Evolutionary conservation across 2,113 vertebrate genomes (phyloP), one percentile per base, ranked within the genome.

Genomic region (Puntigrus tetrazona): DNA sequence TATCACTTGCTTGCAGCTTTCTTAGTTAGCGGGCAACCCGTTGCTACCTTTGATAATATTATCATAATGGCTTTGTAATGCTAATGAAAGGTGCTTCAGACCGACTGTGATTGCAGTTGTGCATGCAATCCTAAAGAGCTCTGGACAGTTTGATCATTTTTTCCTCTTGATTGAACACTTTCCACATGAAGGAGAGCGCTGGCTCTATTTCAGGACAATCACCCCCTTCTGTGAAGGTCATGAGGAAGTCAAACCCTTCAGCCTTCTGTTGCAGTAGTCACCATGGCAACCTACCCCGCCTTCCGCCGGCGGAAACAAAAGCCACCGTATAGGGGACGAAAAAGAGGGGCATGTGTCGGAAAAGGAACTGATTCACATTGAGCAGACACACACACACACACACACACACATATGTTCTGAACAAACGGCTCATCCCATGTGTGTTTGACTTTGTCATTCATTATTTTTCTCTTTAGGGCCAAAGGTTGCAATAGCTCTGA

Each of bases 41-140:
- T 91, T 90, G 78, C 88, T 69, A 84, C 85, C 90, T 92, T 90
- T 92, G 89, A 91, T 89, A 84, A 87, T 87, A 91, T 92, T 92
- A 90, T 80, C 89, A 87, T 93, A 92, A 92, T 90, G 86, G 85
- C 91, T 93, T 94, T 93, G 89, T 92, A 86, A 94, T 93, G 92
- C 90, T 92, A 94, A 94, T 93, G 87, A 86, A 90, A 89, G 90
- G 85, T 65, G 88, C 82, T 83, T 86, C 50, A 22, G 84, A 88
- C 86, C 88, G 87, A 90, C 89, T 81, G 55, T 78, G 38, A 87
- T 50, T 83, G 85, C 57, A 78, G 36, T 72, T 75, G 72, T 20
- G 4, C 27, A 10, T 45, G 65, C 81, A 74, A 59, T 72, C 47
- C 55, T 31, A 36, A 70, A 20, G 20, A 50, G 61, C 18, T 16